Conservation (phyloP, 92 coral and sea anemone species). For the Paragorgia papillata region DNA sequence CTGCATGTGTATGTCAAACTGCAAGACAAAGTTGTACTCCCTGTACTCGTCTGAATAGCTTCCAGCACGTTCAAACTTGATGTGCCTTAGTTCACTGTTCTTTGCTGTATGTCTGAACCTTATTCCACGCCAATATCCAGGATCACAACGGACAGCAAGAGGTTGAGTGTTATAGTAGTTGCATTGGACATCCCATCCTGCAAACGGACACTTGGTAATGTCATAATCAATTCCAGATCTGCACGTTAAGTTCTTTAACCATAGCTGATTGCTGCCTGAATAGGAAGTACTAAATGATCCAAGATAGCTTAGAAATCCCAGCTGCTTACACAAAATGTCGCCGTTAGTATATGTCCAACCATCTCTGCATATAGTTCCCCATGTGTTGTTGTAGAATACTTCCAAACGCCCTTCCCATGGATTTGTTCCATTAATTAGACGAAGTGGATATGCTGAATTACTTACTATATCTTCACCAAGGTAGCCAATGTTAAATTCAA, state of each 20-base stretch:
- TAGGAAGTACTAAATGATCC: background rate
- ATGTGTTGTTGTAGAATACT: conserved; percentile 28
- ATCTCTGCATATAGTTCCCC: conserved; percentile 22
- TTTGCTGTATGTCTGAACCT: conserved; percentile 25
- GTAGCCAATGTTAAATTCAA: background rate
- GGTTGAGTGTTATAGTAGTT: background rate
- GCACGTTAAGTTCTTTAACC: conserved; percentile 21
- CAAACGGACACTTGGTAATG: conserved; percentile 8
- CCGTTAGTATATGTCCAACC: background rate
- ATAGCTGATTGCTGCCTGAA: background rate
- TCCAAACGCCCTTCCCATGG: conserved; percentile 30
- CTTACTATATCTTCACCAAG: background rate
- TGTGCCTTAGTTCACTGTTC: background rate
- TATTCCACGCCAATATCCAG: conserved; percentile 41
- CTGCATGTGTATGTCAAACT: conserved; percentile 16
- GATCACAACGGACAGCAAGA: conserved; percentile 16
- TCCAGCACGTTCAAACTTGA: conserved; percentile 30
- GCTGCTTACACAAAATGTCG: conserved; percentile 23
- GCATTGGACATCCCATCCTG: conserved; percentile 28
- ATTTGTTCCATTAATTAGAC: conserved; percentile 21
- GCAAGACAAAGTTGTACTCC: conserved; percentile 12
- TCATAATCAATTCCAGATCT: conserved; percentile 6
- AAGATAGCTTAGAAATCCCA: conserved; percentile 12
- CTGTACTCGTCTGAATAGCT: background rate
- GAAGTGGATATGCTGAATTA: background rate